Percentiles rank a stretch among this genome's conserved stretches.
Conservation (phyloP, 2,797 vertebrate genomes). For the Rhinophrynus dorsalis region DNA sequence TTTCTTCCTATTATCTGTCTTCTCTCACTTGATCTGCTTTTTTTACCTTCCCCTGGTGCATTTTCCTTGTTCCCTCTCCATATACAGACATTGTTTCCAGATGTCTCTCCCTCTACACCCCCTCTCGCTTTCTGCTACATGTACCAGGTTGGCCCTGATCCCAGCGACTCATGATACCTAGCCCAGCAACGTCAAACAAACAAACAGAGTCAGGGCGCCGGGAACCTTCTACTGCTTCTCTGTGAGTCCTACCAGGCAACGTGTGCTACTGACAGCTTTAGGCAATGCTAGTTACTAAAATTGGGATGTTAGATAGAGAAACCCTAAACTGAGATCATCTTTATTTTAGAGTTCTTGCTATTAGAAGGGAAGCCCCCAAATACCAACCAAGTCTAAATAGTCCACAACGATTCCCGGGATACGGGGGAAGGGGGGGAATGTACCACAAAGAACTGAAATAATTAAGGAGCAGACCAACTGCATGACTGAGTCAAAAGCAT, state of each 20-base stretch:
- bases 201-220: conserved; percentile 7
- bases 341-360: neutral
- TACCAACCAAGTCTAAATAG: neutral
- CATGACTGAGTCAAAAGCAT: too few species aligned
- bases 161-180: conserved; percentile 23
- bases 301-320: neutral
- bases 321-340: neutral
- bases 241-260: neutral
- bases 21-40: neutral
- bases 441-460: too few species aligned
- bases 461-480: too few species aligned
- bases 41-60: neutral
- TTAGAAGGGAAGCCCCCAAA: conserved; percentile 8
- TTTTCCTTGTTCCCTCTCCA: conserved; percentile 22
- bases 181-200: conserved; percentile 43
- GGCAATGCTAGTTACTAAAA: neutral
- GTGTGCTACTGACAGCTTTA: neutral
- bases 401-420: too few species aligned
- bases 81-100: conserved; percentile 41
- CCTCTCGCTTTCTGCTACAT: neutral
- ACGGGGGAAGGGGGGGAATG: too few species aligned
- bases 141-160: conserved; percentile 23
- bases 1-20: conserved; percentile 3
- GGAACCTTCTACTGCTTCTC: conserved; percentile 11
- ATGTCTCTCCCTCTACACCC: neutral